phyloP scores from a whole-genome alignment of 35 echinoderm and acorn worm species.

The Diadema setosum region DNA sequence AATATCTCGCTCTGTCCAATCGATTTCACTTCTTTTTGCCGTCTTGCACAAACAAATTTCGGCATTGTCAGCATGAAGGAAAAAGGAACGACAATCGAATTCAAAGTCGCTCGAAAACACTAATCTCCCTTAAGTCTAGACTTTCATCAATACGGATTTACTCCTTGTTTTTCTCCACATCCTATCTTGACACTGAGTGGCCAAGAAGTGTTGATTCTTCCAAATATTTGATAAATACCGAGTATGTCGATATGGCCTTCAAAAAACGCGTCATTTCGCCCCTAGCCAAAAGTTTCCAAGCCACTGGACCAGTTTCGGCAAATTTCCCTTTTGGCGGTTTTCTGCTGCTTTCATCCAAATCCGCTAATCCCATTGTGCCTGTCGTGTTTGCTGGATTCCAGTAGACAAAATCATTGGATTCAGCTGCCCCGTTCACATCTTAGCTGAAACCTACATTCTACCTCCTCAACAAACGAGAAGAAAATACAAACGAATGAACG shows the following conservation, averaged over 20 bases:
- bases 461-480: no score
- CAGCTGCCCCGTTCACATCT: neutral
- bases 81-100: neutral
- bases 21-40: neutral
- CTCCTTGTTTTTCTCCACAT: neutral
- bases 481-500: no score
- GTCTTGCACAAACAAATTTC: neutral
- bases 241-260: neutral
- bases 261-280: neutral
- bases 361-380: neutral
- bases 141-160: neutral
- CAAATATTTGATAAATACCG: constrained; percentile 5
- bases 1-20: neutral
- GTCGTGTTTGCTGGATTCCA: neutral
- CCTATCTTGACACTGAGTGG: neutral
- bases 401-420: neutral
- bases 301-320: neutral
- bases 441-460: neutral
- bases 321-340: neutral
- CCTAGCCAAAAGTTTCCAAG: neutral
- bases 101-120: neutral
- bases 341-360: neutral
- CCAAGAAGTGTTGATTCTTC: neutral
- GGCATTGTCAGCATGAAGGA: neutral
- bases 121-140: neutral